phyloP scores from a whole-genome alignment of 2,113 vertebrate species.

The Heptranchias perlo region DNA sequence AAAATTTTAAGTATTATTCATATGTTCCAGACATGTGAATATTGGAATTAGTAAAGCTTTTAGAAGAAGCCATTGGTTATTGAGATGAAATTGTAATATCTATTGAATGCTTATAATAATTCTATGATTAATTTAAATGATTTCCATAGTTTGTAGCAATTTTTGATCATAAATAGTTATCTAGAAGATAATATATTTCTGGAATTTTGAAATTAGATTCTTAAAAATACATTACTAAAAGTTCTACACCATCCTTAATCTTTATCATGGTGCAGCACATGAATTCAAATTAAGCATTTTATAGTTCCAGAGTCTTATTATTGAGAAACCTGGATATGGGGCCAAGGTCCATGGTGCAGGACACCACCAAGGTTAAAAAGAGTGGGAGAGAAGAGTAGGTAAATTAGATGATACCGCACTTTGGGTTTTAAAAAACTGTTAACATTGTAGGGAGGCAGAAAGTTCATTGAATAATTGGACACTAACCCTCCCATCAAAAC shows the following conservation, averaged over 20 bases:
- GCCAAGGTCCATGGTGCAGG: neutral
- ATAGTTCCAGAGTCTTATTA: neutral
- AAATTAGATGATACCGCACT: neutral
- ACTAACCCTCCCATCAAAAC: neutral
- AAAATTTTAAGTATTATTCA: neutral
- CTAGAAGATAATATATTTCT: neutral
- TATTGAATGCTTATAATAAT: neutral
- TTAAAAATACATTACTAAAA: constrained; percentile 4
- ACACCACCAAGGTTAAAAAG: neutral
- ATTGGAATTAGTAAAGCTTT: neutral
- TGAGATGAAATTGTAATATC: neutral
- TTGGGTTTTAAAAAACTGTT: neutral
- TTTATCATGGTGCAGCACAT: neutral
- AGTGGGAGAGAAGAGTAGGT: neutral
- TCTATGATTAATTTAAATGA: neutral
- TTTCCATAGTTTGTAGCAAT: neutral
- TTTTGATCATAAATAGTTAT: neutral
- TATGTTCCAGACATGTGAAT: neutral
- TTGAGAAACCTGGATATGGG: neutral
- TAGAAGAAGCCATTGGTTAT: neutral
- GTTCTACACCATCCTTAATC: neutral
- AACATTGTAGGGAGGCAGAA: neutral
- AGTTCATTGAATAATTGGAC: neutral
- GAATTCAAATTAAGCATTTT: neutral
- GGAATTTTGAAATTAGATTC: neutral